Evolutionary conservation across 1,140 invertebrate genomes (phyloP).

Genomic region (Lordiphosa clarofinis): DNA sequence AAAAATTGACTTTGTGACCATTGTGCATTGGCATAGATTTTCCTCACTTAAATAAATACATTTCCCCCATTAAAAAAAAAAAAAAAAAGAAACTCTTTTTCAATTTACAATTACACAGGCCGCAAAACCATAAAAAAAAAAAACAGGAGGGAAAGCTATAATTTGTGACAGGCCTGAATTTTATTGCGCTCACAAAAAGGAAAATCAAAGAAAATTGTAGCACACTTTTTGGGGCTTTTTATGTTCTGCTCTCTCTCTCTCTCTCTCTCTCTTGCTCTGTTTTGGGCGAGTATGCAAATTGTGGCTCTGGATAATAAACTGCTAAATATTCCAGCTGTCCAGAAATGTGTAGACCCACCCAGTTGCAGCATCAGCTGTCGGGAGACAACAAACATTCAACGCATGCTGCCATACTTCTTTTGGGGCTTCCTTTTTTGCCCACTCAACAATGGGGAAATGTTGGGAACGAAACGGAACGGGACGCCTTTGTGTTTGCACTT

Average conservation of each 20-base stretch:
- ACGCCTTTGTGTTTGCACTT: slow-evolving; percentile 39
- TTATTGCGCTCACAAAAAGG: slow-evolving; percentile 14
- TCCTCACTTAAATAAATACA: no score
- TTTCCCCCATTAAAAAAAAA: no score
- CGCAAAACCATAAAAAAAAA: no score
- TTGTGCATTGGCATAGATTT: no score
- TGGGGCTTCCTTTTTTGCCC: slow-evolving; percentile 3
- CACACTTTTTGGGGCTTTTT: not conserved
- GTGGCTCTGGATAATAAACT: slow-evolving; percentile 7
- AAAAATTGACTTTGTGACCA: no score
- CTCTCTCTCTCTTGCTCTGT: not conserved
- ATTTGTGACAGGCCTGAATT: slow-evolving; percentile 6
- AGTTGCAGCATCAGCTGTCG: slow-evolving; percentile 6
- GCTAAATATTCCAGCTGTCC: slow-evolving; percentile 12
- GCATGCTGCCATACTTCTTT: slow-evolving; percentile 4
- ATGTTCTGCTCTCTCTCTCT: not conserved
- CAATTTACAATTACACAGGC: no score
- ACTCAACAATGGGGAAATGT: slow-evolving; percentile 7
- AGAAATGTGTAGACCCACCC: slow-evolving; percentile 4
- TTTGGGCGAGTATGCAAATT: slow-evolving; percentile 5
- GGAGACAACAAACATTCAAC: slow-evolving; percentile 4
- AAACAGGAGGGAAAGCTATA: no score
- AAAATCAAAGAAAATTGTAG: no score
- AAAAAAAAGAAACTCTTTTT: no score
- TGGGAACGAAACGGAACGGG: not conserved